These are phyloP conservation scores for Pachliopta kotzebuea DNA, from an alignment of 2,888 invertebrate genomes.

Conservation along the genomic window DNA sequence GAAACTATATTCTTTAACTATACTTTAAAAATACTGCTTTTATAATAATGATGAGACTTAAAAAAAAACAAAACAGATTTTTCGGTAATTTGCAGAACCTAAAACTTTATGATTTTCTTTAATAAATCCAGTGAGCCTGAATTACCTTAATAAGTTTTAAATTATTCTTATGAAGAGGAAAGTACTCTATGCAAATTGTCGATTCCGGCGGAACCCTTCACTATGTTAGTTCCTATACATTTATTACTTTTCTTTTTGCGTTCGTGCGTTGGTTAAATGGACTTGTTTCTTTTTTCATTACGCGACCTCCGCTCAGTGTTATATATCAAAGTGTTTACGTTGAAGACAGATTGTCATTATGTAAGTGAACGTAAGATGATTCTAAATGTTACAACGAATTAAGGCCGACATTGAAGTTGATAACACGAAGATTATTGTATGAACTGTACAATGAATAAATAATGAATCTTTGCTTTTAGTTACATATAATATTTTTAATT, in stretches of 20 bases:
- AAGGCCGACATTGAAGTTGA: slow-evolving; percentile 23
- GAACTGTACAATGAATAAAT: background rate
- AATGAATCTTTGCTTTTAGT: background rate
- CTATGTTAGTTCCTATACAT: background rate
- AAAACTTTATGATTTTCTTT: background rate
- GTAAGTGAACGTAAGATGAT: slow-evolving; percentile 19
- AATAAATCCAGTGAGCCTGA: background rate
- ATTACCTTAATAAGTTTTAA: background rate
- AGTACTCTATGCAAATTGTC: background rate
- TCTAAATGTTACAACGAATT: slow-evolving; percentile 22
- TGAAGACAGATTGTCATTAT: slow-evolving; percentile 25
- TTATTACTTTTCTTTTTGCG: background rate
- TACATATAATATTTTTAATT: too few species aligned
- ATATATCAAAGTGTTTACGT: slow-evolving; percentile 26
- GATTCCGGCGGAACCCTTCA: background rate
- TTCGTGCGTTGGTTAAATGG: background rate
- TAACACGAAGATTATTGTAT: background rate
- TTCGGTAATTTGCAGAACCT: too few species aligned
- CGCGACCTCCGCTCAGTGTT: slow-evolving; percentile 21
- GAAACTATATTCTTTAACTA: too few species aligned
- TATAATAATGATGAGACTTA: too few species aligned
- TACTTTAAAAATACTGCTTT: too few species aligned
- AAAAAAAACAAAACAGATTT: too few species aligned
- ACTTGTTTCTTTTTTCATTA: slow-evolving; percentile 25
- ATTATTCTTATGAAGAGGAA: background rate